A percentile compares a stretch with the other conserved stretches of the same genome.
Conservation (phyloP, 2,113 vertebrate genomes). For the rat (Rattus norvegicus) region DNA sequence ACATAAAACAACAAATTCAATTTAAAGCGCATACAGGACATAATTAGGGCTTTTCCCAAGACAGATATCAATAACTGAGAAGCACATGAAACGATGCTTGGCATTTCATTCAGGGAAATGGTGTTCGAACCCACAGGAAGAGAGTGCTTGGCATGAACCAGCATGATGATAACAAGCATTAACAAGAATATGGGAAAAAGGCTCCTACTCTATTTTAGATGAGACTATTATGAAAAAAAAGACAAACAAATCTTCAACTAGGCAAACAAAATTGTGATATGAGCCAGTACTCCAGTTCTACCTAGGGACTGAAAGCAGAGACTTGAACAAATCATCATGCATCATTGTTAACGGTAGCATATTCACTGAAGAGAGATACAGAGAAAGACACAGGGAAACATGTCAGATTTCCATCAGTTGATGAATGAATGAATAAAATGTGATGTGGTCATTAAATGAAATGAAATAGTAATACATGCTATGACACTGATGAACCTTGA, state of each 20-base stretch:
- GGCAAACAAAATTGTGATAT: neutral
- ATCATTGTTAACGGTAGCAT: neutral
- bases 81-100: slow-evolving; percentile 15
- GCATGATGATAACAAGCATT: neutral
- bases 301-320: neutral
- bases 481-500: neutral
- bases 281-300: neutral
- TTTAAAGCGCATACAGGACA: neutral
- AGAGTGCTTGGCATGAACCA: neutral
- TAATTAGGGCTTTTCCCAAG: neutral
- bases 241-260: neutral
- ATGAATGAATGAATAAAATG: slow-evolving; percentile 25
- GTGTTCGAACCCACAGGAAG: neutral
- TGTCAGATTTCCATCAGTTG: neutral
- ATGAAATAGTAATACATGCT: neutral
- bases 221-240: slow-evolving; percentile 3
- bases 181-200: neutral
- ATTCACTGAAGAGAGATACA: neutral
- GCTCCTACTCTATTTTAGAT: neutral
- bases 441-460: neutral
- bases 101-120: too few species aligned
- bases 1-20: neutral
- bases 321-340: neutral
- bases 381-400: neutral
- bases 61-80: neutral